Evolutionary conservation across 2,797 vertebrate genomes (phyloP), one percentile per base, ranked within the genome.

Genomic region (Manis pentadactyla): DNA sequence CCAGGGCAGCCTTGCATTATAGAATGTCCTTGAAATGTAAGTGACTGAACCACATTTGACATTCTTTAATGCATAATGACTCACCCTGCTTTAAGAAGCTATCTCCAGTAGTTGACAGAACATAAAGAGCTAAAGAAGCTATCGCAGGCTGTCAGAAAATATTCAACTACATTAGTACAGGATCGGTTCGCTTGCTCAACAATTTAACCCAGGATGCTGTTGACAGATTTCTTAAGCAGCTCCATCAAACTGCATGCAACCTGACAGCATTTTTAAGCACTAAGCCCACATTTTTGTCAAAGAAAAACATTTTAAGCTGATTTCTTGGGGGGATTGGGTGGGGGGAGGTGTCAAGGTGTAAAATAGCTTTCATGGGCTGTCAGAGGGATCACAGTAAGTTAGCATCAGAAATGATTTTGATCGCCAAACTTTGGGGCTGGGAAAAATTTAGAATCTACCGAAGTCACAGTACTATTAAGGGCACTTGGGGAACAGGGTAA

Each of bases 61-160:
- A 82, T 89, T 91, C 96, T 96, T 92, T 93, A 97, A 95, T 96
- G 69, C 42, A 57, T 29, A 73, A 87, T 96, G 83, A 83, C 15
- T 95, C 79, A 61, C 42, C 82, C 55, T 37, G 88, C 95, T 97
- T 94, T 94, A 86, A 93, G 78, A 97, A 96, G 91, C 66, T 92
- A 89, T 87, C 81, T 96, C 84, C 55, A 90, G 39, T 91, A 75
- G 96, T 73, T 97, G 95, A 96, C 96, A 97, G 97, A 92, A 93
- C 92, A 93, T 25, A 92, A 95, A 93, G 81, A 90, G 93, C 84
- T 95, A 96, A 96, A 97, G 71, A 90, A 97, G 85, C 79, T 90
- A 90, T 96, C 37, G 59, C 93, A 96, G 87, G 77, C 78, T 97
- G 93, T 97, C 97, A 97, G 95, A 97, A 97, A 96, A 93, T 94